Percentiles rank a stretch among this genome's conserved stretches.
These are phyloP conservation scores for Ceyx margarethae DNA, from an alignment of 2,113 vertebrate species.

Conservation along the genomic window DNA sequence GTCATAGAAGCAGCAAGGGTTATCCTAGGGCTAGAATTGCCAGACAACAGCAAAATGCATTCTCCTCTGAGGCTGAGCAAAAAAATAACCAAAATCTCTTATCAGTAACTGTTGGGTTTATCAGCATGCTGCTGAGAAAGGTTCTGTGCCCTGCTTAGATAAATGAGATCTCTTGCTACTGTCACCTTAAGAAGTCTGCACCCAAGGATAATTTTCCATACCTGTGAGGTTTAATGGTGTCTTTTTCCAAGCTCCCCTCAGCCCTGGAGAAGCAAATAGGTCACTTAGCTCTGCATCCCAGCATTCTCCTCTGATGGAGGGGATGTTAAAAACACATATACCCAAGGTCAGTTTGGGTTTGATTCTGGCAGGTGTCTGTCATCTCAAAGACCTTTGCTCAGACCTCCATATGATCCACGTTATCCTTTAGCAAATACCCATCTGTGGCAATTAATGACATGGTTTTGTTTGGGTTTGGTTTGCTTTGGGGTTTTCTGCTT, in stretches of 20 bases:
- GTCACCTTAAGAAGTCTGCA: background rate
- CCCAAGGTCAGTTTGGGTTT: background rate
- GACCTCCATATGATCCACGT: fast-evolving
- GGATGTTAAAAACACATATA: background rate
- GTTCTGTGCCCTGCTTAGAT: background rate
- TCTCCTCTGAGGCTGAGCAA: background rate
- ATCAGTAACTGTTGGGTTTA: slow-evolving; percentile 37
- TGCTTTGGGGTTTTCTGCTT: background rate
- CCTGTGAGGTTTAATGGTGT: background rate
- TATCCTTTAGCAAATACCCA: background rate
- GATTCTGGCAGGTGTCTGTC: background rate
- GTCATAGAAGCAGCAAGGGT: background rate
- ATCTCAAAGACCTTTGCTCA: background rate
- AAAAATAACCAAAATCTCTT: background rate
- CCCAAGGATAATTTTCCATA: background rate
- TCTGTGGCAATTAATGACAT: background rate
- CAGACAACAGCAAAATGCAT: background rate
- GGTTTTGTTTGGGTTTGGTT: background rate
- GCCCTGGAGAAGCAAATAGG: background rate
- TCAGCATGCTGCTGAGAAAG: background rate
- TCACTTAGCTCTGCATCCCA: background rate
- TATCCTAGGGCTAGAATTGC: background rate
- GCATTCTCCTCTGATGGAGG: background rate
- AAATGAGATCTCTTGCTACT: background rate
- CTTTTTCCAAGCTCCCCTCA: background rate